Percentiles rank a stretch among this genome's conserved stretches.
These are phyloP conservation scores for Dunckerocampus dactyliophorus DNA, from an alignment of 2,113 vertebrate genomes.

Conservation along the genomic window DNA sequence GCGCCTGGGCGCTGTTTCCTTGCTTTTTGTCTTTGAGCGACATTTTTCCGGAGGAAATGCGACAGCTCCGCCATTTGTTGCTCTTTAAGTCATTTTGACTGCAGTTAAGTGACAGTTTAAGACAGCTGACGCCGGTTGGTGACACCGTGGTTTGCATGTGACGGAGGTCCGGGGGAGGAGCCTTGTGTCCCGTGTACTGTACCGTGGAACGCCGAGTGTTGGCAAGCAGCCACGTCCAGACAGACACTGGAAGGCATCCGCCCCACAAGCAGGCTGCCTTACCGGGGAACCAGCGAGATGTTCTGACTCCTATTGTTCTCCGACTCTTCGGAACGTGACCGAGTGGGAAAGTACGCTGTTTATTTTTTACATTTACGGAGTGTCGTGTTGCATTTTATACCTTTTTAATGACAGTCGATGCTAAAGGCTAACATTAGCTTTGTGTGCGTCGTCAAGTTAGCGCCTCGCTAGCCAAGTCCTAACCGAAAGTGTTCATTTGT, in stretches of 20 bases:
- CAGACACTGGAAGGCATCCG: background rate
- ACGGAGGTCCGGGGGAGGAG: constrained; percentile 34
- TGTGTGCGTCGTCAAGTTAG: background rate
- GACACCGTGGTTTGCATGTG: constrained; percentile 49
- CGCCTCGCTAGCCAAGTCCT: background rate
- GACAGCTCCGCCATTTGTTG: background rate
- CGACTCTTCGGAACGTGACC: background rate
- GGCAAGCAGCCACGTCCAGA: background rate
- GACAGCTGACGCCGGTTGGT: background rate
- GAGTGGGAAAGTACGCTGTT: background rate
- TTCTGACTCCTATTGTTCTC: background rate
- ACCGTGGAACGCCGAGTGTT: constrained; percentile 55
- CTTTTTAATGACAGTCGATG: background rate
- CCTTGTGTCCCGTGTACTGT: constrained; percentile 61
- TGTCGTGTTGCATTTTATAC: background rate
- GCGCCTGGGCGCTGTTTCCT: background rate
- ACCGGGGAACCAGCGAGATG: background rate
- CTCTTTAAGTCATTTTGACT: background rate
- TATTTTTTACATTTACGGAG: background rate
- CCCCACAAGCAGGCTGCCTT: background rate
- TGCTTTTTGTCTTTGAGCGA: background rate
- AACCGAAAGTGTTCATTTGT: too few relatives aligned
- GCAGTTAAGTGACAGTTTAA: background rate
- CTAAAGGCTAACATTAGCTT: background rate
- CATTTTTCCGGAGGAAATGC: background rate